A percentile compares a stretch with the other conserved stretches of the same genome.
Conservation (phyloP, 2,888 invertebrate genomes). For the Acrobasis consociella region DNA sequence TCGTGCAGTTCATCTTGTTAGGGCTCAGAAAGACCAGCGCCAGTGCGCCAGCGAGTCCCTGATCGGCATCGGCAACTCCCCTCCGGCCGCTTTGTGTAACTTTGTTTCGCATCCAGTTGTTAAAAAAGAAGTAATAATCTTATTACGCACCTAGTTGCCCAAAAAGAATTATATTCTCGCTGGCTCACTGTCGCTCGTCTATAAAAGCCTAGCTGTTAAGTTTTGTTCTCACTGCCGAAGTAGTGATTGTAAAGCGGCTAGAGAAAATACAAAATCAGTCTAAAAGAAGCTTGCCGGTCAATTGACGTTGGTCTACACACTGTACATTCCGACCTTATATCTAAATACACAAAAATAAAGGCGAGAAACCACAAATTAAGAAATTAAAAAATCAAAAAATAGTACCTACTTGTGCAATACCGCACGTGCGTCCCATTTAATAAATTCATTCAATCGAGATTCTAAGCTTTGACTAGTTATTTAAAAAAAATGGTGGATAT, state of each 20-base stretch:
- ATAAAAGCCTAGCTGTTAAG: conserved; percentile 23
- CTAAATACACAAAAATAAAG: conserved; percentile 47
- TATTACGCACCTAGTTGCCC: too few species aligned
- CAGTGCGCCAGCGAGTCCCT: too few species aligned
- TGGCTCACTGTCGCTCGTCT: too few species aligned
- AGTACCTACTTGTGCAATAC: conserved; percentile 35
- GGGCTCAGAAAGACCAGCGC: too few species aligned
- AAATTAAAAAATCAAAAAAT: conserved; percentile 43
- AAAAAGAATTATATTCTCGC: too few species aligned
- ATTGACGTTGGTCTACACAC: conserved; percentile 53
- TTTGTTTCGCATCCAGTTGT: too few species aligned
- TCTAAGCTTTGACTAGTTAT: conserved; percentile 34
- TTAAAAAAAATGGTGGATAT: neutral
- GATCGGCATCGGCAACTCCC: too few species aligned
- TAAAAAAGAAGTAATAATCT: too few species aligned
- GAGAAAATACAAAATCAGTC: conserved; percentile 71
- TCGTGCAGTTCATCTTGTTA: conserved; percentile 23
- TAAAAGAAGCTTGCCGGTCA: conserved; percentile 56
- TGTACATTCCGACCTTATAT: conserved; percentile 50
- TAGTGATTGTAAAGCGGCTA: conserved; percentile 41
- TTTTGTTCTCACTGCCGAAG: conserved; percentile 33
- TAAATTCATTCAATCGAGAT: conserved; percentile 29
- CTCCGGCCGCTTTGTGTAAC: too few species aligned
- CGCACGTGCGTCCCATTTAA: neutral
- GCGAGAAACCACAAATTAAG: conserved; percentile 35